phyloP scores from a whole-genome alignment of 1,140 invertebrate genomes.

The Neuroterus valhalla region DNA sequence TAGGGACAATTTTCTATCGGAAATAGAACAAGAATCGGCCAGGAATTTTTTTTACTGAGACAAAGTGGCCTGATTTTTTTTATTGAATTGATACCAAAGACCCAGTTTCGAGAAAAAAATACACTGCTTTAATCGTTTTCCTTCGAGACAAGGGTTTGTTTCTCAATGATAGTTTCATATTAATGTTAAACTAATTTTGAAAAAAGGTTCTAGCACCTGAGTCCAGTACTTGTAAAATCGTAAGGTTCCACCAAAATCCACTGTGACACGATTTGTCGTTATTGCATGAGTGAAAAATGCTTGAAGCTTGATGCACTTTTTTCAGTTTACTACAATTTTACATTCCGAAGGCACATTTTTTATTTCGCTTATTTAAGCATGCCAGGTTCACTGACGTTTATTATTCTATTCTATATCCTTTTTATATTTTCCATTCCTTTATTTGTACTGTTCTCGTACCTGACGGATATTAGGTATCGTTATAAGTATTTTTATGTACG shows the following conservation, averaged over 20 bases:
- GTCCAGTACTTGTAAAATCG: slow-evolving; percentile 37
- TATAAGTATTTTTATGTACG: slow-evolving; percentile 52
- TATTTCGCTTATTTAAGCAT: slow-evolving; percentile 50
- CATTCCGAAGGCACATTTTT: slow-evolving; percentile 39
- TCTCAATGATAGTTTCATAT: neutral
- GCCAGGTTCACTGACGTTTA: slow-evolving; percentile 16
- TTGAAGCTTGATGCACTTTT: slow-evolving; percentile 55
- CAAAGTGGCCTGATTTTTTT: too few relatives aligned
- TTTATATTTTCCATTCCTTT: slow-evolving; percentile 38
- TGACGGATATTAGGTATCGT: slow-evolving; percentile 32
- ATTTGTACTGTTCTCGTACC: slow-evolving; percentile 37
- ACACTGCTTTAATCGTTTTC: too few relatives aligned
- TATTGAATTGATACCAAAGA: too few relatives aligned
- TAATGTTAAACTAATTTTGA: neutral
- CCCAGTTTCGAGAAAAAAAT: too few relatives aligned
- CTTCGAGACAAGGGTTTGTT: neutral
- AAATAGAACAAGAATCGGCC: too few relatives aligned
- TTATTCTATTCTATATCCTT: neutral
- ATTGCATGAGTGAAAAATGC: slow-evolving; percentile 36
- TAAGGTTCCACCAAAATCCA: slow-evolving; percentile 23
- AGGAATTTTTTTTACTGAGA: too few relatives aligned
- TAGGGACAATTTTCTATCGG: too few relatives aligned
- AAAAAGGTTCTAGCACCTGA: neutral
- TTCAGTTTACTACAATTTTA: slow-evolving; percentile 42
- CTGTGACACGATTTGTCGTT: slow-evolving; percentile 27